Evolutionary conservation across 2,797 vertebrate species (phyloP), one percentile per base, ranked within the genome.

Genomic region (Coranthus polyacanthus): DNA sequence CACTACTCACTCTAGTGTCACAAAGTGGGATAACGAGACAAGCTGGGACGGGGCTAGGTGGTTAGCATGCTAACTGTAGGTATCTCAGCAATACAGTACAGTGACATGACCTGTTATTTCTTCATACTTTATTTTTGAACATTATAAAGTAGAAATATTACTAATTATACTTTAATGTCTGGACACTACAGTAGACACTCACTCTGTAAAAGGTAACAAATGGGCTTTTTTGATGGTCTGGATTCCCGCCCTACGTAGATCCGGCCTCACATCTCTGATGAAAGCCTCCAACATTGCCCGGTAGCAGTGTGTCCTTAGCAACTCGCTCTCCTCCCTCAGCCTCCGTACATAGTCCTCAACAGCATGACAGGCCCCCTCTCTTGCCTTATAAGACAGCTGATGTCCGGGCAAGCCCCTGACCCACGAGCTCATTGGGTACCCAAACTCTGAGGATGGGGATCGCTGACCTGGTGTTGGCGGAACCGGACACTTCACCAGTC

Each of bases 351-450:
- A 98, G 18, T 96, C 96, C 87, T 99, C 97, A 1, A 95, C 12
- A 0, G 97, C 96, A 0, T 99, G 97, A 77, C 97, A 99, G 0
- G 96, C 96, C 1, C 91, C 95, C 68, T 99, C 97, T 41, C 95
- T 90, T 0, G 96, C 95, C 82, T 96, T 95, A 73, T 98, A 98
- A 16, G 97, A 96, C 39, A 99, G 91, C 66, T 81, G 73, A n/a
- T 94, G 93, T n/a, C 94, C 95, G 0, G 92, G 91, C 77, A 98
- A 52, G 0, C 65, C 61, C 0, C 74, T 78, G 12, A 98, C 94
- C 88, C 93, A 95, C 17, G 85, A n/a, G 49, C 97, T 99, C 89
- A 98, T 91, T 0, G 97, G 97, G 90, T 97, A 98, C 12, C 97
- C 94, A 0, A 89, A 92, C 52, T 88, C 82, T 0, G 38, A 46